Conservation (phyloP, 2,113 vertebrate species). For the Petroica traversi region DNA sequence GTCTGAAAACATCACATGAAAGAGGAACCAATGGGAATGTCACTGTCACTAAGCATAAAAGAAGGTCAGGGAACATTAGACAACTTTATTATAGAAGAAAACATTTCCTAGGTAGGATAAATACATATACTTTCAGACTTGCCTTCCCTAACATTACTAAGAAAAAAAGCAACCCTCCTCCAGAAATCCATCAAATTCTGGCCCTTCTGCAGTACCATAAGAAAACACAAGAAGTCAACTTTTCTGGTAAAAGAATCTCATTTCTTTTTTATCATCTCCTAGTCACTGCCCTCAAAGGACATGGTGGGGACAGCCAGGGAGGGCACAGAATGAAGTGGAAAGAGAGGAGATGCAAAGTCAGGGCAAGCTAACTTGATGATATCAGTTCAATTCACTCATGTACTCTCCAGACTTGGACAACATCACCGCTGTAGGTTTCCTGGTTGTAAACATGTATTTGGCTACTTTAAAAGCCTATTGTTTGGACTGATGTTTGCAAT, state of each 20-base stretch:
- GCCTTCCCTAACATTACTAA: background rate
- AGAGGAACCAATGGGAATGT: constrained; percentile 26
- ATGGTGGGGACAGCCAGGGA: background rate
- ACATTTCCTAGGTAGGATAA: background rate
- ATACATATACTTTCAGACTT: background rate
- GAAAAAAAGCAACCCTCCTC: background rate
- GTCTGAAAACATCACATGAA: constrained; percentile 39
- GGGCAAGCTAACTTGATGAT: background rate
- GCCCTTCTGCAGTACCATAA: background rate
- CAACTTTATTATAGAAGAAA: background rate
- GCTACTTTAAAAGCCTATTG: background rate
- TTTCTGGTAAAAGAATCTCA: background rate
- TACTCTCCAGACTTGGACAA: background rate
- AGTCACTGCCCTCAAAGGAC: background rate
- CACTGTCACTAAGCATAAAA: background rate
- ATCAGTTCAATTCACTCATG: rapidly evolving
- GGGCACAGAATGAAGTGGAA: background rate
- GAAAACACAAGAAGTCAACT: background rate
- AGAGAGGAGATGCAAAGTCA: background rate
- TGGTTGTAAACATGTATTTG: background rate
- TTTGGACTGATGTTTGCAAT: background rate
- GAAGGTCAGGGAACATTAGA: background rate
- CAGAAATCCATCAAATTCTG: background rate
- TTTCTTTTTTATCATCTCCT: background rate
- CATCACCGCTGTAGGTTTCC: background rate